These are phyloP conservation scores for Ephestia elutella DNA, from an alignment of 1,140 invertebrate genomes.

Conservation along the genomic window DNA sequence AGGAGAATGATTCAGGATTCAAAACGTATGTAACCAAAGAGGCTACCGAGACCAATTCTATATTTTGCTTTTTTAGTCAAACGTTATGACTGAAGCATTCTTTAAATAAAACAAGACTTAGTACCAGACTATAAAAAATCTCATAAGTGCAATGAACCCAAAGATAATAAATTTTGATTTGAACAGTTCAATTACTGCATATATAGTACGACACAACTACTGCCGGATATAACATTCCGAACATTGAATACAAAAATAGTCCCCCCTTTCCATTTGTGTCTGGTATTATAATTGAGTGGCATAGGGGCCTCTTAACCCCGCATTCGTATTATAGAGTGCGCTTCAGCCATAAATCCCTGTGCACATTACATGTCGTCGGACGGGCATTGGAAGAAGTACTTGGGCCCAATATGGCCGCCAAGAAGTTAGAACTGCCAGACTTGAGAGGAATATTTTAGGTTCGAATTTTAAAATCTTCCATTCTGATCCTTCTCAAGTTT, in stretches of 20 bases:
- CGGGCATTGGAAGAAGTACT: constrained; percentile 21
- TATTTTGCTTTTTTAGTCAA: no score
- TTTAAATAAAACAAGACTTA: no score
- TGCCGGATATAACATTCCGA: not conserved
- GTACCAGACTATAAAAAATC: no score
- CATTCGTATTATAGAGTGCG: constrained; percentile 27
- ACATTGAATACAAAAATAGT: constrained; percentile 9
- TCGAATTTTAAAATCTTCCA: constrained; percentile 2
- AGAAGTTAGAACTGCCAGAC: constrained; percentile 11
- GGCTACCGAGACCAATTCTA: no score
- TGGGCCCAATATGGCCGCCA: constrained; percentile 9
- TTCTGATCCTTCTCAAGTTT: not conserved
- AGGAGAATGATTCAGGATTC: not conserved
- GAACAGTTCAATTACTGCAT: no score
- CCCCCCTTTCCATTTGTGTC: constrained; percentile 10
- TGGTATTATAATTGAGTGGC: constrained; percentile 13
- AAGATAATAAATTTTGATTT: no score
- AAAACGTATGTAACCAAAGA: not conserved
- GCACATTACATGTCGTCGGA: constrained; percentile 30
- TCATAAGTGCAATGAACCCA: no score
- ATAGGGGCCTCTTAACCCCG: constrained; percentile 19
- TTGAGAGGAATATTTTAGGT: constrained; percentile 8
- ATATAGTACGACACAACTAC: no score
- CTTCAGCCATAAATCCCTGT: constrained; percentile 29
- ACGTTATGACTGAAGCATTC: no score